Conservation (phyloP, 2,113 vertebrate genomes). For the Pseudorhombus dupliciocellatus region DNA sequence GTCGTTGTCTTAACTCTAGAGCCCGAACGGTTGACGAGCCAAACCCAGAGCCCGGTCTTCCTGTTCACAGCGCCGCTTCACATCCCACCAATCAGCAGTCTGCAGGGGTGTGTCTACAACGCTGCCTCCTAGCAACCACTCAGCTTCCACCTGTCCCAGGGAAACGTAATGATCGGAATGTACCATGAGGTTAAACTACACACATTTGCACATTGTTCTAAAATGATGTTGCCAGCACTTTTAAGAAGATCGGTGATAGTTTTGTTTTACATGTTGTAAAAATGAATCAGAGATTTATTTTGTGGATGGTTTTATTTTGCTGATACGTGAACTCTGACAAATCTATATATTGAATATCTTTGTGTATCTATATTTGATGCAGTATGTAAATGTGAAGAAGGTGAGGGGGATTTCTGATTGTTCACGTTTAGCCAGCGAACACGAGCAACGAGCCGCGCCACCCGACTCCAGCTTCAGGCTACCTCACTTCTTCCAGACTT, state of each 20-base stretch:
- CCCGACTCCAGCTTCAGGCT: constrained; percentile 13
- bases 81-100: constrained; percentile 40
- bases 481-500: constrained; percentile 46
- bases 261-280: constrained; percentile 80
- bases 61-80: constrained; percentile 2
- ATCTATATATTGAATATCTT: constrained; percentile 69
- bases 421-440: constrained; percentile 32
- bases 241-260: constrained; percentile 50
- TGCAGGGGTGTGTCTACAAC: constrained; percentile 66
- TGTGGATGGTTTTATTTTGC: constrained; percentile 81
- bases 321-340: constrained; percentile 64
- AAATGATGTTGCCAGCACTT: constrained; percentile 75
- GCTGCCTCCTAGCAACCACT: constrained; percentile 64
- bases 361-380: constrained; percentile 78
- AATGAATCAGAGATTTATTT: constrained; percentile 82
- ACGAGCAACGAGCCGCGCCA: background rate
- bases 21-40: constrained; percentile 24
- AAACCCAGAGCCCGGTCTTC: constrained; percentile 37
- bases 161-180: constrained; percentile 62
- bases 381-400: constrained; percentile 66
- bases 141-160: constrained; percentile 1
- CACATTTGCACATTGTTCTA: constrained; percentile 78
- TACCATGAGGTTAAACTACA: constrained; percentile 53
- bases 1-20: constrained; percentile 74
- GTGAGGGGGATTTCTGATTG: constrained; percentile 45